phyloP scores from a whole-genome alignment of 37 sponge, comb jelly and placozoan genomes.

The Oopsacas minuta region DNA sequence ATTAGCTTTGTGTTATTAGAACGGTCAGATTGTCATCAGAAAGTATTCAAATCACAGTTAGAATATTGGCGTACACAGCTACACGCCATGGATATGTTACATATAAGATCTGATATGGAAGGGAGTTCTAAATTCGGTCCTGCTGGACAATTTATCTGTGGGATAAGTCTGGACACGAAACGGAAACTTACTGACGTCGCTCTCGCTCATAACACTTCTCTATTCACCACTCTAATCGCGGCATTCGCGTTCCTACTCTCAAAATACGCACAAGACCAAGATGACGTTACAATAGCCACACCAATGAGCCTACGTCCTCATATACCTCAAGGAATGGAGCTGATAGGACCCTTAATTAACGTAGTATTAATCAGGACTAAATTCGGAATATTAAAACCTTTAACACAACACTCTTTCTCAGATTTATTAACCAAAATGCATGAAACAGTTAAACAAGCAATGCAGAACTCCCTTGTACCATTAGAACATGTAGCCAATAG shows the following conservation, averaged over 20 bases:
- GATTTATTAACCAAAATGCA: neutral
- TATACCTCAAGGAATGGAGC: neutral
- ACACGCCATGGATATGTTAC: neutral
- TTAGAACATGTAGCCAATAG: neutral
- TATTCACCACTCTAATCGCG: neutral
- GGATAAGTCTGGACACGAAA: neutral
- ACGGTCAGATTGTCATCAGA: neutral
- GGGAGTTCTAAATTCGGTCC: neutral
- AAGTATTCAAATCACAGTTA: neutral
- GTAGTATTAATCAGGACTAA: neutral
- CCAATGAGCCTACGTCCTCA: neutral
- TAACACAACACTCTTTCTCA: neutral
- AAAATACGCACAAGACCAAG: conserved; percentile 3
- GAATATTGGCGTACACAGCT: neutral
- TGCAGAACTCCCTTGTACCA: neutral
- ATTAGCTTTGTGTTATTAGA: neutral
- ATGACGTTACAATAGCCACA: conserved; percentile 2
- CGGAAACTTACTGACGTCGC: neutral
- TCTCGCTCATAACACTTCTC: conserved; percentile 6
- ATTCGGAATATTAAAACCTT: neutral
- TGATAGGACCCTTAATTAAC: neutral
- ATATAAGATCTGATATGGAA: neutral
- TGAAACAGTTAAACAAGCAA: neutral
- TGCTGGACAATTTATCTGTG: neutral
- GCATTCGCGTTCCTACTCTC: neutral